Evolutionary conservation across 1,140 invertebrate species (phyloP), one percentile per base, ranked within the genome.

Genomic region (Gyrodactylus bullatarudis): DNA sequence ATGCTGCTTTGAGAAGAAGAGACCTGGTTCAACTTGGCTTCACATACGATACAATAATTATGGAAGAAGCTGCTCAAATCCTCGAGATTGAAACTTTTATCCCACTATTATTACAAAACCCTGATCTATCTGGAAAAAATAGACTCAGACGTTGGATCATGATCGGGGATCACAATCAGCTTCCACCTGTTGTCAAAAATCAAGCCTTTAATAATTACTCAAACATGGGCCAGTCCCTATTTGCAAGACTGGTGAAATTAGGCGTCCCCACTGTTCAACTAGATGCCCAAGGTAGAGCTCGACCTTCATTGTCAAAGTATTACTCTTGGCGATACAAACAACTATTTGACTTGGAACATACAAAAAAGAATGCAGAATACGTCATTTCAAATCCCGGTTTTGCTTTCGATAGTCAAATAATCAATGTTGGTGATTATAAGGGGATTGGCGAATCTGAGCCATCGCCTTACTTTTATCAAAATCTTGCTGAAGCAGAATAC

Each of bases 201-300:
- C 95, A 97, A 89, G 93, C 93, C 20, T 99, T 99, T 81, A 92
- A 99, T 81, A 99, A 99, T 79, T 99, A 93, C 80, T 93, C 89
- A 1, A 99, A 99, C 78, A 97, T 99, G 94, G 95, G 99, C 78
- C 95, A 99, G 79, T 93, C 89, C 26, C 83, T 99, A 1, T 99
- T 99, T 79, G 92, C 93, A 0, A 83, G 95, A 71, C 87, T 99
- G 78, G 93, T 99, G 0, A 82, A 93, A 20, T 83, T 99, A 0
- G 91, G 92, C 0, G 92, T 98, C 0, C 93, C 94, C 0, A 93
- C 91, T 0, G 87, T 99, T 25, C 89, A 97, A 78, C 82, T 99
- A 22, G 95, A 99, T 82, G 90, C 90, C 0, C 95, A 99, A 81
- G 95, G 95, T 76, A 85, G 95, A 83, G 88, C 92, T 0, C 84